phyloP scores from a whole-genome alignment of 2,888 invertebrate species.

The Hofmannophila pseudospretella region DNA sequence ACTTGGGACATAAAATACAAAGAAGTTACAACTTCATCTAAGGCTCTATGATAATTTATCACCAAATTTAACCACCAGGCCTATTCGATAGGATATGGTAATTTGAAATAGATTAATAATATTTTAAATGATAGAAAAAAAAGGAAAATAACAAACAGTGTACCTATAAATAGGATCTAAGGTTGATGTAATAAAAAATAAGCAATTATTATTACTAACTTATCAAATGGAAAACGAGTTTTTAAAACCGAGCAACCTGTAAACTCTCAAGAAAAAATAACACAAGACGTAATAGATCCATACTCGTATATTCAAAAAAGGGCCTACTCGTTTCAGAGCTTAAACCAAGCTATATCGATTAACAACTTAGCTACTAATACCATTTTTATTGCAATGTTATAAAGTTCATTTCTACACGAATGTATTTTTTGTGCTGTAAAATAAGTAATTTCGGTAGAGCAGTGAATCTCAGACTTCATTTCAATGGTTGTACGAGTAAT shows the following conservation, averaged over 20 bases:
- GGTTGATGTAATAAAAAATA: too few species aligned
- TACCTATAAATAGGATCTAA: too few species aligned
- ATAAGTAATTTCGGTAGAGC: conserved; percentile 9
- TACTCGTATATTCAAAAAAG: conserved; percentile 48
- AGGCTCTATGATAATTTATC: too few species aligned
- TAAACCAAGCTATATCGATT: conserved; percentile 18
- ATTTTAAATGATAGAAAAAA: too few species aligned
- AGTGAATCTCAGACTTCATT: conserved; percentile 10
- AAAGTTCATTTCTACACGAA: conserved; percentile 29
- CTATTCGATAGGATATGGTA: too few species aligned
- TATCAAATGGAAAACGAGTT: too few species aligned
- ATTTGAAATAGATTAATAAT: too few species aligned
- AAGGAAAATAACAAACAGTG: too few species aligned
- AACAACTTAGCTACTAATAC: conserved; percentile 11
- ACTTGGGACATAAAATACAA: too few species aligned
- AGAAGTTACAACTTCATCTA: too few species aligned
- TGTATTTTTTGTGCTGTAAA: conserved; percentile 8
- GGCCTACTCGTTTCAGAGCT: conserved; percentile 32
- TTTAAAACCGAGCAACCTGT: conserved; percentile 41
- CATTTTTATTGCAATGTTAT: conserved; percentile 25
- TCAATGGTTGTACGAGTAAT: conserved; percentile 11
- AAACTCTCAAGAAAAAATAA: conserved; percentile 33
- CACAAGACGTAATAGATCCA: conserved; percentile 63
- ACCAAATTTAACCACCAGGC: too few species aligned
- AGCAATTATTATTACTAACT: too few species aligned